Percentiles rank a stretch among this genome's conserved stretches.
These are phyloP conservation scores for Ctenopoma multispine DNA, from an alignment of 2,797 vertebrate species.

Conservation along the genomic window DNA sequence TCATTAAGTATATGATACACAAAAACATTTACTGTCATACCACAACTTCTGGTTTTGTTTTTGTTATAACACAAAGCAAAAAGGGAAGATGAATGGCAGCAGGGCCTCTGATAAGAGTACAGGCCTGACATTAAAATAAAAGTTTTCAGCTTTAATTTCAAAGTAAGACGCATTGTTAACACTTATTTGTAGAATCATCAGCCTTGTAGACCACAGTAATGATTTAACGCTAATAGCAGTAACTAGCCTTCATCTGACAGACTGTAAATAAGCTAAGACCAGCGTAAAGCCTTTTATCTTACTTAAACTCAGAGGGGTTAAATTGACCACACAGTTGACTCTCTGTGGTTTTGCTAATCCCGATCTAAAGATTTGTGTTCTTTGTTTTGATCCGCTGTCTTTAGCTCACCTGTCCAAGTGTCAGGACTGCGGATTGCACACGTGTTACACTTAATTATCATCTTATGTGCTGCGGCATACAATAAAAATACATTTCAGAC, in stretches of 20 bases:
- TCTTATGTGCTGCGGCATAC: rapidly evolving
- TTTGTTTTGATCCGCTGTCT: neutral
- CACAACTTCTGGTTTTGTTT: constrained; percentile 32
- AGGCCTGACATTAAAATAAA: neutral
- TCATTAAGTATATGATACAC: neutral
- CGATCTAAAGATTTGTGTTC: neutral
- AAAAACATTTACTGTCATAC: neutral
- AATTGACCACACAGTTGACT: constrained; percentile 9
- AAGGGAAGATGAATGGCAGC: neutral
- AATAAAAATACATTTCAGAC: neutral
- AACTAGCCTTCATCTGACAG: neutral
- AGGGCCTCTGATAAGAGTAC: neutral
- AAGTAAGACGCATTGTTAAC: no score
- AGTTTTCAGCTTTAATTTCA: neutral
- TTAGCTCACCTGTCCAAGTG: neutral
- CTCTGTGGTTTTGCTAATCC: neutral
- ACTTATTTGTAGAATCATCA: no score
- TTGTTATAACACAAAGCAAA: neutral
- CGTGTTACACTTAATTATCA: rapidly evolving
- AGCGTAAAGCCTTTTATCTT: neutral
- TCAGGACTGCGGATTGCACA: neutral
- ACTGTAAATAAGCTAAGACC: rapidly evolving
- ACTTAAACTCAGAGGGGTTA: neutral
- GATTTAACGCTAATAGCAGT: rapidly evolving
- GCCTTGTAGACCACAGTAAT: no score